Evolutionary conservation across 2,113 vertebrate species (phyloP).

Genomic region (Myrmophylax atrothorax): DNA sequence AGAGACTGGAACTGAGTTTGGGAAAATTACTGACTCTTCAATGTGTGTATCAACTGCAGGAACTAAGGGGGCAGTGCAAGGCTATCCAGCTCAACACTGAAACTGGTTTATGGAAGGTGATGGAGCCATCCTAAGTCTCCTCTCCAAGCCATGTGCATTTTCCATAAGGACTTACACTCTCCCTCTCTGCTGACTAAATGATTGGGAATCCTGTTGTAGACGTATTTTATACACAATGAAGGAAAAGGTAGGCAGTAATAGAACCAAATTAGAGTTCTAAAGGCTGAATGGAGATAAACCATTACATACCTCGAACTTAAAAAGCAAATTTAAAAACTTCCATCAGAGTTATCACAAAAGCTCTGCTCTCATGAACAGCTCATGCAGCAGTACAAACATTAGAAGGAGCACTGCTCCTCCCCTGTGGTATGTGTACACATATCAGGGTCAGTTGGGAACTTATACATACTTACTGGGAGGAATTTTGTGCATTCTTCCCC

Average conservation of each 20-base stretch:
- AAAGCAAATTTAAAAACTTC: neutral
- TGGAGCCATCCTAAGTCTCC: neutral
- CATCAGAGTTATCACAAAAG: neutral
- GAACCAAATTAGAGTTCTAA: neutral
- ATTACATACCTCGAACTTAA: neutral
- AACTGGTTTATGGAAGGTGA: neutral
- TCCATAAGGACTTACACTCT: neutral
- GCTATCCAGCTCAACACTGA: neutral
- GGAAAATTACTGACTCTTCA: neutral
- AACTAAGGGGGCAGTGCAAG: neutral
- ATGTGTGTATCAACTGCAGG: neutral
- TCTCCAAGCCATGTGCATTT: neutral
- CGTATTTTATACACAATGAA: neutral
- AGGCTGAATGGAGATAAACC: neutral
- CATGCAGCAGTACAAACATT: neutral
- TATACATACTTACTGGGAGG: neutral
- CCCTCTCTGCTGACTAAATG: neutral
- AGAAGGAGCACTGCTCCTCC: neutral
- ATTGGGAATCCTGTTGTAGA: neutral
- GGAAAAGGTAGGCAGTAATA: neutral
- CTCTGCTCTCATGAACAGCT: neutral
- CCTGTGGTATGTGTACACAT: neutral
- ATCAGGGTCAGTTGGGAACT: neutral
- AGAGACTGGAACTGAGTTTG: neutral
- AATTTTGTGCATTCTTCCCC: slow-evolving; percentile 9